Evolutionary conservation across 2,888 invertebrate genomes (phyloP).

Genomic region (Lamellibrachia columna): DNA sequence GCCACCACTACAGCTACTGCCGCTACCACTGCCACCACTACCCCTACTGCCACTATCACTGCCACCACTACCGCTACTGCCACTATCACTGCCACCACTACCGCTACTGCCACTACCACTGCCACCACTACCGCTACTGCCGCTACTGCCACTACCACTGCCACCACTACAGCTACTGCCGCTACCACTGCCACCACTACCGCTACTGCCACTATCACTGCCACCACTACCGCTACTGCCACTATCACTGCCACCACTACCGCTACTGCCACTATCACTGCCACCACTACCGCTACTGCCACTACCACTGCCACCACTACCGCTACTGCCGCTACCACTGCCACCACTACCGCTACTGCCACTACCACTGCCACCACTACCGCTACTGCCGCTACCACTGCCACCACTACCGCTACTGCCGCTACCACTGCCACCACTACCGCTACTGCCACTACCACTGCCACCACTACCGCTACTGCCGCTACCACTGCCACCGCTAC

Average conservation of each 20-base stretch:
- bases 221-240: neutral
- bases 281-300: slow-evolving; percentile 1
- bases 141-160: too few relatives aligned
- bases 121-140: neutral
- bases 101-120: neutral
- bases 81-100: neutral
- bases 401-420: neutral
- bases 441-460: too few relatives aligned
- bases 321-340: neutral
- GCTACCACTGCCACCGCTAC: neutral
- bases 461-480: too few relatives aligned
- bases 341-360: too few relatives aligned
- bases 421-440: neutral
- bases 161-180: too few relatives aligned
- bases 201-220: too few relatives aligned
- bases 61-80: too few relatives aligned
- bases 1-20: neutral
- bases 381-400: too few relatives aligned
- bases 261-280: too few relatives aligned
- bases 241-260: neutral
- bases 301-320: neutral
- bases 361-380: too few relatives aligned
- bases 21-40: neutral
- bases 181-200: too few relatives aligned
- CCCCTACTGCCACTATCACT: neutral